These are phyloP conservation scores for Carposina sasakii DNA, from an alignment of 1,140 invertebrate species.

Conservation along the genomic window DNA sequence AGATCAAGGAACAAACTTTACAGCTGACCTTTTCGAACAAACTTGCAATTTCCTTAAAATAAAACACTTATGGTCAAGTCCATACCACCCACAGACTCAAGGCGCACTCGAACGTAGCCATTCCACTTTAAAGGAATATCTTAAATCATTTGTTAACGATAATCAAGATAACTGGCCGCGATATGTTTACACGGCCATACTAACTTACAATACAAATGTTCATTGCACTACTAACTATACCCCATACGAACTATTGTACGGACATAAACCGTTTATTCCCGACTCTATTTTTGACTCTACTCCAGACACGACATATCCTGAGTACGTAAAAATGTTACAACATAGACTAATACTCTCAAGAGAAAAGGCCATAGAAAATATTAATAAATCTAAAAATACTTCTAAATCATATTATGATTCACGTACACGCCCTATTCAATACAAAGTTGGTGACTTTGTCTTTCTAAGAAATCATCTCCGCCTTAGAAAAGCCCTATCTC, in stretches of 20 bases:
- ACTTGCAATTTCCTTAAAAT: slow-evolving; percentile 34
- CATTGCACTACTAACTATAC: slow-evolving; percentile 30
- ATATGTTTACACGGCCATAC: slow-evolving; percentile 25
- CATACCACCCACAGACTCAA: slow-evolving; percentile 26
- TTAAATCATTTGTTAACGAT: slow-evolving; percentile 33
- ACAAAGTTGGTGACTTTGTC: slow-evolving; percentile 7
- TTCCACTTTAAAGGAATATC: slow-evolving; percentile 30
- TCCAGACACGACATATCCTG: slow-evolving; percentile 5
- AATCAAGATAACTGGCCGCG: slow-evolving; percentile 33
- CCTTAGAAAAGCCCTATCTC: slow-evolving; percentile 6
- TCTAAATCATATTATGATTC: slow-evolving; percentile 12
- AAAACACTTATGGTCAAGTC: slow-evolving; percentile 29
- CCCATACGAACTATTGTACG: slow-evolving; percentile 38
- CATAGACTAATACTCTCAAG: background rate
- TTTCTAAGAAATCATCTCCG: slow-evolving; percentile 5
- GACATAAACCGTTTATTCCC: slow-evolving; percentile 27
- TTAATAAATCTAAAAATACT: slow-evolving; percentile 1
- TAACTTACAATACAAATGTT: slow-evolving; percentile 33
- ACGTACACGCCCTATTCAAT: no score
- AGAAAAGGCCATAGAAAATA: slow-evolving; percentile 4
- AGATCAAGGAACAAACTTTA: slow-evolving; percentile 39
- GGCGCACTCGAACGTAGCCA: slow-evolving; percentile 15
- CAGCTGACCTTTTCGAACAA: slow-evolving; percentile 27
- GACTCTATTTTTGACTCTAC: slow-evolving; percentile 7
- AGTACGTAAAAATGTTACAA: slow-evolving; percentile 12